Evolutionary conservation across 2,797 vertebrate genomes (phyloP), one percentile per base, ranked within the genome.

Genomic region (Oryzias dopingdopingensis): DNA sequence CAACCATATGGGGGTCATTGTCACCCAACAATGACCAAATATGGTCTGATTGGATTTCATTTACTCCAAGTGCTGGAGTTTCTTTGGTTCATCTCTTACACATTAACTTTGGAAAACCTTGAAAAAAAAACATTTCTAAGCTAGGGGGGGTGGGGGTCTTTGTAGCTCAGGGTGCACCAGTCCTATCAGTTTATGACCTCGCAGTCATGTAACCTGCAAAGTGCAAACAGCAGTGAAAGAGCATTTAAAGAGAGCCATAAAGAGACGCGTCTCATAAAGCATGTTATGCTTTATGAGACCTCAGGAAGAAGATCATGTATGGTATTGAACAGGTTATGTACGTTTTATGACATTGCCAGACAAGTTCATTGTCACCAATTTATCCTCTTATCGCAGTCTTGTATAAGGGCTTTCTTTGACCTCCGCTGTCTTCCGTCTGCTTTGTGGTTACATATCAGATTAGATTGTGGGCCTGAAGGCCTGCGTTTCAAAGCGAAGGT

Each of bases 101-200:
- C 15, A 14, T 56, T 47, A n/a, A 50, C 42, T 22, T 6, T 5
- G 8, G 23, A 5, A 23, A 22, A 24, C 23, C 29, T 66, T 72
- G 48, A 59, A 37, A 65, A 42, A 55, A 14, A 51, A 32, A 1
- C 22, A 16, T 59, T n/a, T 54, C 50, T 18, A 6, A 37, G 29
- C 32, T 37, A 12, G 29, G 8, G 29, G 29, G 8, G 32, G 12
- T 18, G 0, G 17, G 50, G 37, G 16, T 48, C 37, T 49, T 57
- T 56, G 44, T 48, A 26, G 26, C 40, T 42, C 14, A 29, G 26
- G 20, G 13, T 59, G 22, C 24, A 5, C 12, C 16, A 29, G 4
- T 12, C 26, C 53, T 74, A 64, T 84, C 74, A 58, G 29, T 74
- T 80, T 67, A 45, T 52, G 51, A 4, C 14, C 16, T 40, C 13